Conservation (phyloP, 2,113 vertebrate species). For the Steatornis caripensis region DNA sequence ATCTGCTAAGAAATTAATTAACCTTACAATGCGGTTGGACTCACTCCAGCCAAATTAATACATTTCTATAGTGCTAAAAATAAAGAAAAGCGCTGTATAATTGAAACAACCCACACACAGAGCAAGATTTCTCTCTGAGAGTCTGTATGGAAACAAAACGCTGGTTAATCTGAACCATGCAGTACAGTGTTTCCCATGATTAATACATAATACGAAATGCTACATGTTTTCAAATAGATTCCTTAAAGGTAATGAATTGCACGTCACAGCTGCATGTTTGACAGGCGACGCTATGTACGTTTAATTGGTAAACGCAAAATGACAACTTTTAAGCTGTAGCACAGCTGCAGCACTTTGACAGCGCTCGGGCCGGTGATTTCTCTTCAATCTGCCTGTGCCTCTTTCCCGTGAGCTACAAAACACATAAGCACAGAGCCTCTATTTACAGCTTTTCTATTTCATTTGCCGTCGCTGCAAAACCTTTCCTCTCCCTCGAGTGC, state of each 20-base stretch:
- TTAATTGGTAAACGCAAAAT: neutral
- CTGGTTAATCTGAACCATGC: neutral
- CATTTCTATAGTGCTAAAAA: neutral
- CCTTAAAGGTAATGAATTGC: neutral
- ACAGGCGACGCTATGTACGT: neutral
- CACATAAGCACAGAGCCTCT: rapidly evolving
- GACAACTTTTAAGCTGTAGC: neutral
- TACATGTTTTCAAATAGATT: neutral
- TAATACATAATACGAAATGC: neutral
- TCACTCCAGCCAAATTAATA: neutral
- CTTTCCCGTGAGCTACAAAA: neutral
- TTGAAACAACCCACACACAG: neutral
- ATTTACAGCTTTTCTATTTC: neutral
- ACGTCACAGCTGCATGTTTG: neutral
- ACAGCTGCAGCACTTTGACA: neutral
- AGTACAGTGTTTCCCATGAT: neutral
- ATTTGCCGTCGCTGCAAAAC: neutral
- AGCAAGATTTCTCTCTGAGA: neutral
- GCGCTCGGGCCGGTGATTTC: neutral
- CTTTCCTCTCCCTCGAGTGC: neutral
- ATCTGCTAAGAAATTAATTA: conserved; percentile 40
- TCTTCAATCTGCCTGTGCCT: rapidly evolving
- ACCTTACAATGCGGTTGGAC: neutral
- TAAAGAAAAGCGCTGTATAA: neutral
- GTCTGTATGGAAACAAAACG: neutral